Evolutionary conservation across 2,888 invertebrate genomes (phyloP), one percentile per base, ranked within the genome.

Genomic region (Platycnemis pennipes): DNA sequence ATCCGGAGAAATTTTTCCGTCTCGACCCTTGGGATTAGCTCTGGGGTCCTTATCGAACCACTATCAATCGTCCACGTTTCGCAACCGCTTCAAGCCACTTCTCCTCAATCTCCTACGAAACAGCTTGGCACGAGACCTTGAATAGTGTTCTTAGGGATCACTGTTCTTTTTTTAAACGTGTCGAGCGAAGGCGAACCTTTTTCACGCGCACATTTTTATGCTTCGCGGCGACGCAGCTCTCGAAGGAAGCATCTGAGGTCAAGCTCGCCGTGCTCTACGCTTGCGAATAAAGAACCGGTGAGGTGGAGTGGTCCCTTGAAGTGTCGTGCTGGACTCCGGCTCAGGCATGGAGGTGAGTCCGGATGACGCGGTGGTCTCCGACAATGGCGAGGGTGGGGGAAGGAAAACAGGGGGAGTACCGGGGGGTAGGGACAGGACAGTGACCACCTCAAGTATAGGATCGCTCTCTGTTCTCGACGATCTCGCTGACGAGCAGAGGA

Each of bases 401-500:
- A 44, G 13, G 26, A 44, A 46, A 46, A n/a, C n/a, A 5, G 53
- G 91, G 5, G 91, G 37, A 7, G 53, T 89, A 19, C 19, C 42
- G 37, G 49, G 22, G 26, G 45, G n/a, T 8, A 63, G 91, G 56
- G 63, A 91, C 53, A 91, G 94, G 88, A 94, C 94, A 16, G 45
- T 87, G 53, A 94, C 94, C 44, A 88, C 88, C 11, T 94, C 94
- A 5, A 94, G 87, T 56, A 53, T 86, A 2, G 94, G 94, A 1
- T 94, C 94, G 31, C 94, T 94, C 22, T 94, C 94, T 0, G 26
- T 37, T 11, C 94, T 94, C 26, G 94, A 94, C 86, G 94, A 94
- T 56, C 45, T 94, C 22, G 87, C 49, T 0, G 94, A 87, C 5
- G 91, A 91, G 22, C 87, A 77, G 16, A 37, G 26, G n/a, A 46